A percentile compares a stretch with the other conserved stretches of the same genome.
These are phyloP conservation scores for Octodon degus DNA, from an alignment of 2,113 vertebrate species.

Conservation along the genomic window DNA sequence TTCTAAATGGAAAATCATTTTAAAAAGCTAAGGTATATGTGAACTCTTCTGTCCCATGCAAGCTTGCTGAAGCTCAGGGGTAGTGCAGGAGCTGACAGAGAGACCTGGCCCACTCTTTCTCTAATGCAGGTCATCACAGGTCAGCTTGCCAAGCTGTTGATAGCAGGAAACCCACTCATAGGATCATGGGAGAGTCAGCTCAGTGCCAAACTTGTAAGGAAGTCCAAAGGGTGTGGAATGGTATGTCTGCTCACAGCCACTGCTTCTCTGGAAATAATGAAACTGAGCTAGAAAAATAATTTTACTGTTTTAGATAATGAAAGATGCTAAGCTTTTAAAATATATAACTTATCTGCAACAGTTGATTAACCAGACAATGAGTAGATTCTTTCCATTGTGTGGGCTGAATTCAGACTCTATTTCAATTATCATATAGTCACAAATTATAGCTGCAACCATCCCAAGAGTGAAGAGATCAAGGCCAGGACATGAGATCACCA, in stretches of 20 bases:
- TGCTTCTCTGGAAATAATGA: conserved; percentile 70
- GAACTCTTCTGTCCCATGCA: conserved; percentile 25
- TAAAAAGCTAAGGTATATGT: conserved; percentile 70
- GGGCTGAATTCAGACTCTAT: conserved; percentile 57
- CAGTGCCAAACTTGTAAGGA: conserved; percentile 44
- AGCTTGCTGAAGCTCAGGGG: not conserved
- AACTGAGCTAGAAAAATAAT: conserved; percentile 80
- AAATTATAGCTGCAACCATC: conserved; percentile 2
- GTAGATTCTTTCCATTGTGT: conserved; percentile 61
- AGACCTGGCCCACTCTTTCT: conserved; percentile 52
- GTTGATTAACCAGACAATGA: conserved; percentile 60
- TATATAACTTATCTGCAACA: conserved; percentile 74
- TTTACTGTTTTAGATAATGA: conserved; percentile 75
- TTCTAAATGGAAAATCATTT: not conserved
- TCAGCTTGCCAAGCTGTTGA: not conserved
- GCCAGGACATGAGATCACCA: conserved; percentile 45
- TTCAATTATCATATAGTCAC: conserved; percentile 55
- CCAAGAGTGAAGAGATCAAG: conserved; percentile 76
- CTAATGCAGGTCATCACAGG: conserved; percentile 32
- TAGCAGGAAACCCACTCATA: conserved; percentile 36
- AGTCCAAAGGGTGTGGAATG: conserved; percentile 68
- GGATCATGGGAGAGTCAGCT: conserved; percentile 62
- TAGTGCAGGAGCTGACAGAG: not conserved
- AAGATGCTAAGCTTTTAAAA: conserved; percentile 75
- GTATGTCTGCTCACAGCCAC: conserved; percentile 70